Conservation (phyloP, 2,888 invertebrate genomes). For the Candidula unifasciata region DNA sequence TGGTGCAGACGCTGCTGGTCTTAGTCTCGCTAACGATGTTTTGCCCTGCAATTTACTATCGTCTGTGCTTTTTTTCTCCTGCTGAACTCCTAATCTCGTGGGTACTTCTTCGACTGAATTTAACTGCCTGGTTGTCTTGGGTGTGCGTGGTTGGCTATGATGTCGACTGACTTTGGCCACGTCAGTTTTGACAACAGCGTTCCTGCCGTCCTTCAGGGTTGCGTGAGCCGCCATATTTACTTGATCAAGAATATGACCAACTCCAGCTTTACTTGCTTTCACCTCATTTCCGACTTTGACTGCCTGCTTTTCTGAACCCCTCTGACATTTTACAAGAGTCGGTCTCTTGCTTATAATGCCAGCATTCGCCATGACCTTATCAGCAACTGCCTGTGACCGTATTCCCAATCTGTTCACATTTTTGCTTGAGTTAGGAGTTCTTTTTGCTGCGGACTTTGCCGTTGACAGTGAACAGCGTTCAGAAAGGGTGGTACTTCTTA, state of each 20-base stretch:
- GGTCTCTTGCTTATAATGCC: not conserved
- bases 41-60: no score
- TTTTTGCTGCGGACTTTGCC: no score
- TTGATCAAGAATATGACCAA: not conserved
- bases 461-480: not conserved
- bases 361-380: slow-evolving; percentile 17
- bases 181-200: not conserved
- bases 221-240: no score
- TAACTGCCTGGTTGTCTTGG: not conserved
- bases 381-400: no score
- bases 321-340: not conserved
- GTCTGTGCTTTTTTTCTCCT: not conserved
- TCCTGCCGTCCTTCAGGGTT: not conserved
- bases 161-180: not conserved
- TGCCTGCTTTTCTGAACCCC: not conserved
- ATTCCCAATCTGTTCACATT: not conserved
- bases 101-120: not conserved
- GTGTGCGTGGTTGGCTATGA: not conserved
- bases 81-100: not conserved
- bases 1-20: no score
- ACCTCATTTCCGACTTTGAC: not conserved
- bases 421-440: not conserved
- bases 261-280: not conserved
- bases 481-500: not conserved
- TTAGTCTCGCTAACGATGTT: no score